Base-by-base conservation (phyloP, 1,140 invertebrate genomes). In the Polyergus mexicanus region DNA sequence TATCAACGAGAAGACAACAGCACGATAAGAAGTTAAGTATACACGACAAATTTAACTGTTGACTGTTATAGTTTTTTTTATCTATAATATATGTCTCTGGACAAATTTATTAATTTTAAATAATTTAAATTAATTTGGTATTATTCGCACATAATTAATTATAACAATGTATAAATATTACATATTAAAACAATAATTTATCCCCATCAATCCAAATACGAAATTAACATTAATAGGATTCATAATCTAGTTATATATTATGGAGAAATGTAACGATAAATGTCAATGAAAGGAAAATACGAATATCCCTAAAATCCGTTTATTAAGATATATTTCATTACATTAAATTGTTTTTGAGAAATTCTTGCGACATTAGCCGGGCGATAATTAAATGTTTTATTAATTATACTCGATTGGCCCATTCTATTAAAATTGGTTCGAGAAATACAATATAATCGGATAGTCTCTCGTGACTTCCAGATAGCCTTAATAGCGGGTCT, bases 331-430 rank as follows among this genome's bases (percentile, higher is more conserved):
- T 62, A 83, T 83, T 85, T 80, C 62, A 85, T 47, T 60, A 77
- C 44, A 81, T 58, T 32, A 80, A 85, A 77, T 74, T 85, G 62
- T 85, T 62, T 56, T 74, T 71, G 41, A 54, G 58, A 54, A 89
- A 66, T 65, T 35, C 71, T 22, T 32, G 66, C 56, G 62, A 88
- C 80, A 81, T 56, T 47, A 54, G 28, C 62, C 60, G 83, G n/a
- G 41, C 68, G 58, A 84, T 83, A 88, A 89, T 90, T 85, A 88
- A 88, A 68, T 75, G 74, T 72, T 86, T 76, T 85, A 77, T 75
- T 89, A 89, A 89, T 89, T 89, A 84, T 80, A 71, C 60, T 66
- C 56, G 56, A n/a, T 63, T 63, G 44, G 76, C 58, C 77, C 51
- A 71, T 72, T 84, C 74, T 47, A 86, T 65, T 54, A n/a, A 75